These are phyloP conservation scores for Rhipidura dahli DNA, from an alignment of 2,113 vertebrate genomes.

Conservation along the genomic window DNA sequence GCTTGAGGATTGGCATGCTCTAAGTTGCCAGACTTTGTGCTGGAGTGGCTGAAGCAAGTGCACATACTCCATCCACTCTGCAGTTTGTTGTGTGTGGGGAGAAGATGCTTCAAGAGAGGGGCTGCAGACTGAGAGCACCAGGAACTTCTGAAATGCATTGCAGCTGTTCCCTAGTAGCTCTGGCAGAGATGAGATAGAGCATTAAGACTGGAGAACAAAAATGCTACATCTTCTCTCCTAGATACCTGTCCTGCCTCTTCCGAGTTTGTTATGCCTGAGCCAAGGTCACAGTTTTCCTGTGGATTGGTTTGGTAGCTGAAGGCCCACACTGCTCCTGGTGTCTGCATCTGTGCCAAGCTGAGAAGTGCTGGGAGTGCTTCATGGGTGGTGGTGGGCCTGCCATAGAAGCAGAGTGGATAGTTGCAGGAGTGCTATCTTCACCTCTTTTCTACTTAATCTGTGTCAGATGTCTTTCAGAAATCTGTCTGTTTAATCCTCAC, in stretches of 20 bases:
- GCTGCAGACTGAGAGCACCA: not conserved
- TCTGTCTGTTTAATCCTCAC: not conserved
- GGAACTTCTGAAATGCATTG: not conserved
- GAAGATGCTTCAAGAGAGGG: not conserved
- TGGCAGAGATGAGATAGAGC: not conserved
- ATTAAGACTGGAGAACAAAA: not conserved
- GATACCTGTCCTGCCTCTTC: not conserved
- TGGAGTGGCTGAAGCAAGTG: not conserved
- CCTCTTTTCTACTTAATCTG: not conserved
- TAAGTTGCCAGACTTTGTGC: not conserved
- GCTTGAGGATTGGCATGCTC: not conserved
- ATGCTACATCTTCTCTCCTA: not conserved
- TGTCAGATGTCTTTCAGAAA: not conserved
- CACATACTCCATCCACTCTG: not conserved
- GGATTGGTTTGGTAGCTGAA: not conserved
- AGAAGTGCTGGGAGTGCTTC: not conserved
- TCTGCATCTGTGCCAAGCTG: accelerated
- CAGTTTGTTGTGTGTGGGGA: not conserved
- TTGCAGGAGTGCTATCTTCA: not conserved
- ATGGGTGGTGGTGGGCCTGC: not conserved
- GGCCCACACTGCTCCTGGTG: accelerated
- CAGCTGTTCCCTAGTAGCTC: not conserved
- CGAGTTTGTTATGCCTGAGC: not conserved
- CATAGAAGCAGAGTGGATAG: not conserved
- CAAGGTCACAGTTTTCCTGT: not conserved